These are phyloP conservation scores for Nomada flava DNA, from an alignment of 2,888 invertebrate species.

Conservation along the genomic window DNA sequence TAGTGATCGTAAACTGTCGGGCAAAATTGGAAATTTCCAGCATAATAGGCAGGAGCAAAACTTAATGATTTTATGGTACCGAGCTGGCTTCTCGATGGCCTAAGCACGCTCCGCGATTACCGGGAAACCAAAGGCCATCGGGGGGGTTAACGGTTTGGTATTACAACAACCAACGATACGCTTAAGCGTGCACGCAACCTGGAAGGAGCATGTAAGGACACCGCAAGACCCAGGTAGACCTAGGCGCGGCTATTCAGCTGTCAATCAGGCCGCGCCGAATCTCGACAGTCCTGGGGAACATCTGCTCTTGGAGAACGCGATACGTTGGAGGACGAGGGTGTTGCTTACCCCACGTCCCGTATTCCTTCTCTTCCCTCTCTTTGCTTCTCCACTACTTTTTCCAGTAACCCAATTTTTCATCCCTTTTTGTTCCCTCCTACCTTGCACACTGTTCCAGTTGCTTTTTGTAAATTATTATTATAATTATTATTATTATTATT, in stretches of 20 bases:
- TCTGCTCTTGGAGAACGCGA: slow-evolving; percentile 71
- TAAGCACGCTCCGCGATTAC: slow-evolving; percentile 11
- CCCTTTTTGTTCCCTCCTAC: neutral
- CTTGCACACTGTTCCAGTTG: too few relatives aligned
- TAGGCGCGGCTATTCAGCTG: slow-evolving; percentile 79
- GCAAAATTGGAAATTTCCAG: slow-evolving; percentile 6
- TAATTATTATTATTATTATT: neutral
- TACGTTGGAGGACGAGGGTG: slow-evolving; percentile 68
- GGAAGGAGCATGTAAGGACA: slow-evolving; percentile 64
- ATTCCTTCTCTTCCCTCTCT: slow-evolving; percentile 6
- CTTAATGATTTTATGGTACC: slow-evolving; percentile 6
- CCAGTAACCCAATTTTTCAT: neutral
- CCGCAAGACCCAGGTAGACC: slow-evolving; percentile 62
- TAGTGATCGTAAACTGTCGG: neutral
- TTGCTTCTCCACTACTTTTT: neutral
- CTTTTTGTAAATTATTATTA: neutral
- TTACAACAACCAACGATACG: slow-evolving; percentile 55
- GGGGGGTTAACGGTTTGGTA: slow-evolving; percentile 61
- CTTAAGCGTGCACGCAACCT: slow-evolving; percentile 49
- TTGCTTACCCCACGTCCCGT: slow-evolving; percentile 51
- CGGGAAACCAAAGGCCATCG: slow-evolving; percentile 42
- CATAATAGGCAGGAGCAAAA: neutral
- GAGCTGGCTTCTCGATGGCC: neutral
- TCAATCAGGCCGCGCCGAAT: slow-evolving; percentile 77
- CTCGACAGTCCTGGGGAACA: slow-evolving; percentile 67